Base-by-base conservation (phyloP, 2,113 vertebrate species). In the Poeciliopsis prolifica region DNA sequence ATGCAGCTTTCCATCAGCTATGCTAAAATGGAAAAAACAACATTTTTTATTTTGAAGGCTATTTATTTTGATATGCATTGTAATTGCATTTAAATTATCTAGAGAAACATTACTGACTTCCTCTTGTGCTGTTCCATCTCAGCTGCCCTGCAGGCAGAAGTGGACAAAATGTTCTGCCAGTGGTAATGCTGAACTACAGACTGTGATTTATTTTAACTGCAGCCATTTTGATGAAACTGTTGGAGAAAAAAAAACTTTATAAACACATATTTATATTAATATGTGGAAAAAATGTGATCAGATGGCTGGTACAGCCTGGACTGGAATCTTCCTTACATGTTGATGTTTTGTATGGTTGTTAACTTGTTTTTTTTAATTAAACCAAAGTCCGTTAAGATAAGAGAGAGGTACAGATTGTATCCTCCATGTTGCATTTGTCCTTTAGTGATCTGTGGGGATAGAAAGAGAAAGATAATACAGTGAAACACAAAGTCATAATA, bases 61-160 rank as follows among this genome's bases (percentile, higher is more conserved):
- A 12, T 40, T 65, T 40, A 37, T 22, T n/a, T 58, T 58, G 51
- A n/a, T 58, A n/a, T n/a, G 22, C 51, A 58, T 58, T 58, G 51
- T 58, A 58, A 58, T n/a, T 58, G 51, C 51, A 58, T 58, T 58
- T n/a, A 58, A 58, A 58, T 58, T 58, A 58, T 58, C 51, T 58
- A 58, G 51, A 58, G 22, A 58, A 58, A n/a, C 22, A 58, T 58
- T 24, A 58, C 24, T 9, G 51, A n/a, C 51, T 58, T 58, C 8
- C 51, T 58, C 17, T 10, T 58, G 51, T n/a, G 51, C 51, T 58
- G 22, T 58, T 58, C 51, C 19, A 58, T 58, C 51, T 58, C 7
- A 58, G 51, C 22, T 58, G 9, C 51, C 51, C 51, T 58, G 24
- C 19, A 58, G 51, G 22, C 51, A 58, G 22, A 58, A 58, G 51